These are phyloP conservation scores for Cheilosia variabilis DNA, from an alignment of 2,888 invertebrate genomes.

Conservation along the genomic window DNA sequence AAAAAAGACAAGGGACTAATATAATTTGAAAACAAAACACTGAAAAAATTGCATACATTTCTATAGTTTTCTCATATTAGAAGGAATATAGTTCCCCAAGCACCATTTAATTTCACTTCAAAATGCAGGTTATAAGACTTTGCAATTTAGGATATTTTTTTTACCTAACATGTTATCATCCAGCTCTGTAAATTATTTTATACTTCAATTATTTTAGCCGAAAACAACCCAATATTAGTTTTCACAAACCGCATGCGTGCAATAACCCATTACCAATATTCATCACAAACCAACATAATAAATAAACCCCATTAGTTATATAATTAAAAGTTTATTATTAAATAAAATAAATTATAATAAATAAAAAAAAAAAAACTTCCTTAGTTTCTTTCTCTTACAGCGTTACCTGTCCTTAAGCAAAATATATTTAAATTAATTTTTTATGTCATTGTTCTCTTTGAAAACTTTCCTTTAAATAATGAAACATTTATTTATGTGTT, in stretches of 20 bases:
- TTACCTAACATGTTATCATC: too few relatives aligned
- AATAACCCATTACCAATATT: slow-evolving; percentile 23
- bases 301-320: slow-evolving; percentile 40
- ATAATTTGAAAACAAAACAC: too few relatives aligned
- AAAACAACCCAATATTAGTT: not conserved
- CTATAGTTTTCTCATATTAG: too few relatives aligned
- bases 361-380: slow-evolving; percentile 38
- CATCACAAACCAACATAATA: slow-evolving; percentile 40
- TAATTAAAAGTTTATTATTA: slow-evolving; percentile 30
- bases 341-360: slow-evolving; percentile 36
- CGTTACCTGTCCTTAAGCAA: slow-evolving; percentile 76
- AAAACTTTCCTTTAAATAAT: slow-evolving; percentile 63
- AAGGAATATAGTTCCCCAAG: too few relatives aligned
- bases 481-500: slow-evolving; percentile 67
- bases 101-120: too few relatives aligned
- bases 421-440: slow-evolving; percentile 76
- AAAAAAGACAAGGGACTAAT: too few relatives aligned
- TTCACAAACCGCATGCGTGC: slow-evolving; percentile 18
- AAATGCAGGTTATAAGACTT: too few relatives aligned
- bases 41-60: too few relatives aligned
- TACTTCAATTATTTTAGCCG: not conserved
- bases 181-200: too few relatives aligned
- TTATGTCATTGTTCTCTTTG: slow-evolving; percentile 72
- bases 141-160: too few relatives aligned
- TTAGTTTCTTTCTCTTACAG: slow-evolving; percentile 74